A percentile compares a stretch with the other conserved stretches of the same genome.
Evolutionary conservation across 2,797 vertebrate genomes (phyloP).

Genomic region (Hydrocynus forskahlii): DNA sequence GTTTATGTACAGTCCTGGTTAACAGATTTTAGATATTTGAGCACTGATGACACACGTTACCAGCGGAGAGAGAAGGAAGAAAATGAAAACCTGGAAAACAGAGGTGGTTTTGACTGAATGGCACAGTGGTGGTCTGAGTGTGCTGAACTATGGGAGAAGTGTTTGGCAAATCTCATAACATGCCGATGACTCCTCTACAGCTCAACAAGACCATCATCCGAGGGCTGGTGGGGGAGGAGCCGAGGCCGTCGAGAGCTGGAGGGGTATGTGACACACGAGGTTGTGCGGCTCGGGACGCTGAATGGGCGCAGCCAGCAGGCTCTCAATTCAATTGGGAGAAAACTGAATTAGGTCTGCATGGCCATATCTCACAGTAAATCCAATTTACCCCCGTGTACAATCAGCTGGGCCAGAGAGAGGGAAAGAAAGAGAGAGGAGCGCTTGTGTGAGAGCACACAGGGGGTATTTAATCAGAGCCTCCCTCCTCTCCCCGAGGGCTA

Average conservation of each 20-base stretch:
- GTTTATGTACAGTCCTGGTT: too few relatives aligned
- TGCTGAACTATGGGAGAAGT: slow-evolving; percentile 34
- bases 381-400: slow-evolving; percentile 61
- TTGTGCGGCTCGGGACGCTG: slow-evolving; percentile 39
- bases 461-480: slow-evolving; percentile 68
- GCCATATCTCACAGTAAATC: slow-evolving; percentile 74
- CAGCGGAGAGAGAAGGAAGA: neutral
- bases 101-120: neutral
- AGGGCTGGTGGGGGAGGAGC: neutral
- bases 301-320: slow-evolving; percentile 65
- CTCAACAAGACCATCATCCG: neutral
- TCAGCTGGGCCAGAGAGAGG: slow-evolving; percentile 40
- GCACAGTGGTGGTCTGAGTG: neutral
- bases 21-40: neutral
- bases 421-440: slow-evolving; percentile 36
- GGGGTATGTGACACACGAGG: slow-evolving; percentile 76
- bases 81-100: neutral
- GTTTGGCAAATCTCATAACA: slow-evolving; percentile 10
- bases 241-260: slow-evolving; percentile 38
- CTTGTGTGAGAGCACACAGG: slow-evolving; percentile 71
- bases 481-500: neutral
- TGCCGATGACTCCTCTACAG: neutral
- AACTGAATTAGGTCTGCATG: slow-evolving; percentile 79
- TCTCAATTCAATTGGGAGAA: slow-evolving; percentile 75
- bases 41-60: neutral